These are phyloP conservation scores for Phymastichus coffea DNA, from an alignment of 1,140 invertebrate genomes.

Conservation along the genomic window DNA sequence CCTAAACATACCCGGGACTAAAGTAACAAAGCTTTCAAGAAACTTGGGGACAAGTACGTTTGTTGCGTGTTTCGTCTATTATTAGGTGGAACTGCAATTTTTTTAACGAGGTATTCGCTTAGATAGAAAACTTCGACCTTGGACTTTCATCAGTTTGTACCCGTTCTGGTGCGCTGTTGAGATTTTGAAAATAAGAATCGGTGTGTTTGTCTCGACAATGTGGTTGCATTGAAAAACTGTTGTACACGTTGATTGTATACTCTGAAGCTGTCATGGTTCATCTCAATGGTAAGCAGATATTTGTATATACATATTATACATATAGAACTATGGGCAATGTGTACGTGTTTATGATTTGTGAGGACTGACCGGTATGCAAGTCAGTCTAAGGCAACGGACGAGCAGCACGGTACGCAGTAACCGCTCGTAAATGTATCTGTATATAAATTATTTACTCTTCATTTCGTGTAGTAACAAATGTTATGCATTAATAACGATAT, in stretches of 20 bases:
- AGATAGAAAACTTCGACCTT: constrained; percentile 2
- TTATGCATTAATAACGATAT: constrained; percentile 17
- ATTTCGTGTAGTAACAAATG: constrained; percentile 17
- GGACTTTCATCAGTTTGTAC: constrained; percentile 23
- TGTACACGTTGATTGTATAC: no score
- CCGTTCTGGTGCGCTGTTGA: constrained; percentile 19
- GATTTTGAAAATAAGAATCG: constrained; percentile 28
- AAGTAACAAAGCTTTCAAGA: constrained; percentile 43
- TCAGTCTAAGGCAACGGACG: constrained; percentile 31
- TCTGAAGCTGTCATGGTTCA: neutral
- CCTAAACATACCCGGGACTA: constrained; percentile 55
- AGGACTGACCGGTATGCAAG: constrained; percentile 30
- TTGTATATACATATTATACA: constrained; percentile 6
- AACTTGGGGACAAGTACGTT: neutral
- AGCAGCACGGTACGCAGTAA: constrained; percentile 29
- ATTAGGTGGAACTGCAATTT: no score
- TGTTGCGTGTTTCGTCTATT: neutral
- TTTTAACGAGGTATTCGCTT: no score
- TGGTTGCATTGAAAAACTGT: no score
- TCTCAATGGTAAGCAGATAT: neutral
- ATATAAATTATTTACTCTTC: constrained; percentile 25
- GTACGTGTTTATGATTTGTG: constrained; percentile 19
- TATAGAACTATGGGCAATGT: no score
- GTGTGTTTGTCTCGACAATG: no score
- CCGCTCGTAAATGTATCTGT: constrained; percentile 27